Conservation (phyloP, 2,797 vertebrate species). For the Xenops minutus region DNA sequence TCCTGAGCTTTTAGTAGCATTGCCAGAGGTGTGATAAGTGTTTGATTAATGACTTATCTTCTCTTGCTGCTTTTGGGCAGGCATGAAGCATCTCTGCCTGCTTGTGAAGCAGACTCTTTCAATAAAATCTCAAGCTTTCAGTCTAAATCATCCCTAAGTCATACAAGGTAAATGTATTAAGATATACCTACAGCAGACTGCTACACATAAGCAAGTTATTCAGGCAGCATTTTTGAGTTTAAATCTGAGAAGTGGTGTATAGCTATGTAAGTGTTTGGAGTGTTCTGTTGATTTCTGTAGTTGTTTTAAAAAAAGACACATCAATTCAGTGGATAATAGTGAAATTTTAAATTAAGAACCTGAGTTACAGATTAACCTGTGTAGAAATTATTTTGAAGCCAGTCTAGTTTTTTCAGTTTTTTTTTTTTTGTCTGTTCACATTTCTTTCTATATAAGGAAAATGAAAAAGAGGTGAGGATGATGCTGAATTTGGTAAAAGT, state of each 20-base stretch:
- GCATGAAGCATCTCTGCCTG: not conserved
- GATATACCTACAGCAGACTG: not conserved
- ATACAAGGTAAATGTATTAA: slow-evolving; percentile 26
- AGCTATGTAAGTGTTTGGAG: not conserved
- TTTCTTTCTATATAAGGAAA: not conserved
- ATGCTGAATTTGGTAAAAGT: not conserved
- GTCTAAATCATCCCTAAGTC: slow-evolving; percentile 3
- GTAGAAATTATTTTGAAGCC: not conserved
- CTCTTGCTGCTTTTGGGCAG: slow-evolving; percentile 38
- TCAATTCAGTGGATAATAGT: not conserved
- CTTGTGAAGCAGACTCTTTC: not conserved
- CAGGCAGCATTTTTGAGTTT: not conserved
- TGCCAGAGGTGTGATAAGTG: not conserved
- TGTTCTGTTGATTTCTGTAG: not conserved
- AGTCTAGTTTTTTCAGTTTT: accelerated
- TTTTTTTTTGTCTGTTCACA: not conserved
- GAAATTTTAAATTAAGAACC: not conserved
- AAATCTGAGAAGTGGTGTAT: not conserved
- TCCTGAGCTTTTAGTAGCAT: not conserved
- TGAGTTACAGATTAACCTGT: not conserved
- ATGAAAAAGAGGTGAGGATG: not conserved
- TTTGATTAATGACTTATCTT: not conserved
- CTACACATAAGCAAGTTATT: not conserved
- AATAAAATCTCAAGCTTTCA: slow-evolving; percentile 17
- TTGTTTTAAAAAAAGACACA: not conserved